These are phyloP conservation scores for Drosophila anomalata DNA, from an alignment of 2,888 invertebrate species.

Conservation along the genomic window DNA sequence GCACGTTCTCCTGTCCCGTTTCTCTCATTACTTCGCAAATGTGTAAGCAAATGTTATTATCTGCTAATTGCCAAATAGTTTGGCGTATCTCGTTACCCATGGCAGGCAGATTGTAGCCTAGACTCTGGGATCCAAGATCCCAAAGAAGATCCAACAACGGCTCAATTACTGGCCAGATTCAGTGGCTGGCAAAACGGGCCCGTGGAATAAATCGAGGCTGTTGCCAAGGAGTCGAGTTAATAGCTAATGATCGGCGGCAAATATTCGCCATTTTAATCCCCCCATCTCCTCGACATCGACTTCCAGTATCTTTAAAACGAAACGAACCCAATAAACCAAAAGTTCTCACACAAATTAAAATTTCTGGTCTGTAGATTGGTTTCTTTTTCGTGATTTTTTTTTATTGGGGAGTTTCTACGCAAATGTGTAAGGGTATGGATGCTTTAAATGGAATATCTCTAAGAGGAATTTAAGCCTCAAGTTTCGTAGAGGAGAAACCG, in stretches of 20 bases:
- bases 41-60: conserved; percentile 41
- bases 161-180: conserved; percentile 30
- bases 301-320: conserved; percentile 3
- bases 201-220: conserved; percentile 29
- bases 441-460: conserved; percentile 47
- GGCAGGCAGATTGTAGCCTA: conserved; percentile 34
- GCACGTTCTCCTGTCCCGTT: conserved; percentile 11
- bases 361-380: conserved; percentile 14
- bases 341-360: conserved; percentile 75
- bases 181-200: conserved; percentile 4
- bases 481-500: conserved; percentile 58
- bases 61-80: conserved; percentile 45
- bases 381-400: conserved; percentile 4
- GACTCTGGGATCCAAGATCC: background rate
- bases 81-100: conserved; percentile 36
- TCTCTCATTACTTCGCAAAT: conserved; percentile 21
- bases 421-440: conserved; percentile 60
- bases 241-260: conserved; percentile 71
- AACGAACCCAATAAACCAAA: conserved; percentile 43
- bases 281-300: conserved; percentile 9
- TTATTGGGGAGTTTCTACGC: conserved; percentile 41
- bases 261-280: conserved; percentile 73
- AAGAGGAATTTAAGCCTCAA: conserved; percentile 71
- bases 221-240: conserved; percentile 59
- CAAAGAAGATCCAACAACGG: conserved; percentile 22